Evolutionary conservation across 2,888 invertebrate species (phyloP), one percentile per base, ranked within the genome.

Genomic region (Amblyjoppa proteus): DNA sequence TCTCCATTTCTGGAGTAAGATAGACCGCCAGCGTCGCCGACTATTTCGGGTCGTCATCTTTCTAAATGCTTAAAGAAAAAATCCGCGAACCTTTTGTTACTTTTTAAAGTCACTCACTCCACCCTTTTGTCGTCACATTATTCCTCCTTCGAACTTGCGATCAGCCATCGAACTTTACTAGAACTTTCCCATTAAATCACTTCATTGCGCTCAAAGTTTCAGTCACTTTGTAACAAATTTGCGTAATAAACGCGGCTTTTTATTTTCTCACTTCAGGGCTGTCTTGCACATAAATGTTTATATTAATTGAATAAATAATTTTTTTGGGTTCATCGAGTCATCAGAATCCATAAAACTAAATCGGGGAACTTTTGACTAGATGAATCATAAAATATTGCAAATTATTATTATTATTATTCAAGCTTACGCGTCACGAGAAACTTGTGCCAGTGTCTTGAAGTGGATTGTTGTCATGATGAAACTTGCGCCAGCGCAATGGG

Each of bases 401-500:
- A 9, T 28, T 25, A 28, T 28, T 56, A 1, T 28, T 11, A 7
- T 53, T 16, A 56, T 41, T 13, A 3, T 16, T 20, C 41, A 58
- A 0, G 31, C 16, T 16, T 16, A 2, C 51, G 11, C 34, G 70
- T 77, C 20, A 3, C 45, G 16, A 34, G 28, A 45, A 51, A 45
- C 56, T 28, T 41, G 69, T 61, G 20, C 38, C 53, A 77, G 16
- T 13, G 9, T 45, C 51, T 71, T 7, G 56, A 41, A 64, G 13
- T 25, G 58, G 58, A 41, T 61, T 9, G 53, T 64, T 6, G 70
- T 64, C 25, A 28, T 25, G 11, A 61, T 70, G 34, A 38, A 56
- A 73, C 69, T 73, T 53, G 82, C 66, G 77, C 64, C 49, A 56
- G 73, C 45, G 53, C 75, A 41, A 71, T 58, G 56, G 11, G 51